A percentile compares a stretch with the other conserved stretches of the same genome.
Evolutionary conservation across 2,888 invertebrate species (phyloP).

Genomic region (Plemyria rubiginata): DNA sequence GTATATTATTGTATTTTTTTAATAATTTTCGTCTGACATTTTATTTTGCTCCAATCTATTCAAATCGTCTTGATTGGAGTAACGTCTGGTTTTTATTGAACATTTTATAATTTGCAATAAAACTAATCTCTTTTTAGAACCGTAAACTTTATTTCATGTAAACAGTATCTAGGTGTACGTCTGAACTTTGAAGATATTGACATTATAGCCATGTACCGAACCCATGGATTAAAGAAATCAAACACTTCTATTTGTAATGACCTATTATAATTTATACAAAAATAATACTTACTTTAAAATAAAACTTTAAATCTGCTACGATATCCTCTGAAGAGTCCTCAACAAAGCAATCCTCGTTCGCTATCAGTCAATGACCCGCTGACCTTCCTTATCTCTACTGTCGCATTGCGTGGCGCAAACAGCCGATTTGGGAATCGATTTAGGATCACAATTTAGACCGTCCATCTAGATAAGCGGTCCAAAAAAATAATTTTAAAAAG

Average conservation of each 20-base stretch:
- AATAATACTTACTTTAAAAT: no score
- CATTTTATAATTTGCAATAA: conserved; percentile 8
- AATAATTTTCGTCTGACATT: no score
- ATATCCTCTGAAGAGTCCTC: conserved; percentile 12
- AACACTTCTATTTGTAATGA: no score
- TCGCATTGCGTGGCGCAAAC: conserved; percentile 20
- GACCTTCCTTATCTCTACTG: conserved; percentile 22
- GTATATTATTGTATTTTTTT: no score
- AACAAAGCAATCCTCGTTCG: conserved; percentile 12
- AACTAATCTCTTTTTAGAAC: not conserved
- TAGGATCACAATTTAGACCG: conserved; percentile 8
- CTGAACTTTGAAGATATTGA: not conserved
- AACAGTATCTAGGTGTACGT: not conserved
- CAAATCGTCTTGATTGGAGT: conserved; percentile 6
- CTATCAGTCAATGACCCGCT: conserved; percentile 28
- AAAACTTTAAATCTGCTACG: conserved; percentile 1
- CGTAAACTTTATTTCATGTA: not conserved
- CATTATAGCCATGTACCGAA: not conserved
- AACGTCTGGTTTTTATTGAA: conserved; percentile 1
- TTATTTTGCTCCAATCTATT: conserved; percentile 13
- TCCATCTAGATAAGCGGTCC: conserved; percentile 9
- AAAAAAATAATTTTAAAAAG: no score
- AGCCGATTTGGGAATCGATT: conserved; percentile 16
- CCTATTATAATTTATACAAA: no score
- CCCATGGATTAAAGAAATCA: no score